These are phyloP conservation scores for Lepisosteus osseus DNA, from an alignment of 2,113 vertebrate genomes.

Conservation along the genomic window DNA sequence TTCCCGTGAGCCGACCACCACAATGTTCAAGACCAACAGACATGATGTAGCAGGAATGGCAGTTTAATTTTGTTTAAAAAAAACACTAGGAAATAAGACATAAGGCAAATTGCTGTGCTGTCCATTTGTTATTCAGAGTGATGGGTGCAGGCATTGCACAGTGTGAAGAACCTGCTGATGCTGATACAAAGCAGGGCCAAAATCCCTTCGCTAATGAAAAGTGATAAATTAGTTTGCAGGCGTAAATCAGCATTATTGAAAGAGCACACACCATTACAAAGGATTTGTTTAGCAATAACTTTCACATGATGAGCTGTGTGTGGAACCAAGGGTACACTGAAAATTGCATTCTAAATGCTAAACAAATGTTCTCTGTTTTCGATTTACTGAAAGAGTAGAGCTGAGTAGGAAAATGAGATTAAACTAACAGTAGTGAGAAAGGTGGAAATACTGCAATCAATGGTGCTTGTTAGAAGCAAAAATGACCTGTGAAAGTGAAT, in stretches of 20 bases:
- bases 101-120: background rate
- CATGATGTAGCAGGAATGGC: conserved; percentile 3
- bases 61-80: conserved; percentile 2
- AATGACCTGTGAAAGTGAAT: no score
- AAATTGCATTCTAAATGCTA: conserved; percentile 25
- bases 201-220: conserved; percentile 48
- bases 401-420: no score
- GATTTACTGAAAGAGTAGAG: background rate
- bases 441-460: no score
- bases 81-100: background rate
- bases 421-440: no score
- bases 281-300: conserved; percentile 42
- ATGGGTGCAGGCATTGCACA: conserved; percentile 20
- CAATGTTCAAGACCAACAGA: background rate
- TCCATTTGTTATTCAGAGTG: conserved; percentile 6
- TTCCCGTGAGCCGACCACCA: background rate
- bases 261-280: conserved; percentile 30
- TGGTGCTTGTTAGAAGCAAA: no score
- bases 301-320: conserved; percentile 28
- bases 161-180: conserved; percentile 50
- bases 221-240: conserved; percentile 36
- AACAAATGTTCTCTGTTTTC: conserved; percentile 8
- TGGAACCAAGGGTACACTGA: conserved; percentile 17
- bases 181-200: conserved; percentile 47
- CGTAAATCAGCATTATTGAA: conserved; percentile 44